These are phyloP conservation scores for Ploceus nigricollis DNA, from an alignment of 2,113 vertebrate genomes.

Conservation along the genomic window DNA sequence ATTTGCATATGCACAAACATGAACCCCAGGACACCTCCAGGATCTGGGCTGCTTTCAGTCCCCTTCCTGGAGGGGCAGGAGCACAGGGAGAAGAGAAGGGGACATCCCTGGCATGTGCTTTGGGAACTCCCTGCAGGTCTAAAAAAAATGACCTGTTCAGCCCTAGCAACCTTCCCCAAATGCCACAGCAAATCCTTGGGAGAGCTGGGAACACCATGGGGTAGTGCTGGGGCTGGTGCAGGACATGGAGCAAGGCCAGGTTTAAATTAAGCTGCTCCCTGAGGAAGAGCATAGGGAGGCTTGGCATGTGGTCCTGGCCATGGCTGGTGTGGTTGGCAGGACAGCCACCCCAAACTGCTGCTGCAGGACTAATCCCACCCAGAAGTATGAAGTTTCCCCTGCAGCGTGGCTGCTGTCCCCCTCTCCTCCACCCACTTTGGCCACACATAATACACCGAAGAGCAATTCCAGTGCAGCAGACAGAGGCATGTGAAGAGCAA, in stretches of 20 bases:
- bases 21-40: not conserved
- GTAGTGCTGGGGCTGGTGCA: not conserved
- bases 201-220: not conserved
- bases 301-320: accelerated
- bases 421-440: not conserved
- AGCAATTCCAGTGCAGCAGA: slow-evolving; percentile 10
- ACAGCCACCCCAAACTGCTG: accelerated
- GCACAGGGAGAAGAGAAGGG: not conserved
- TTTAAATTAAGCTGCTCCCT: not conserved
- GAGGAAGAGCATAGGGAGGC: not conserved
- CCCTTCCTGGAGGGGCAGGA: not conserved
- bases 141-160: not conserved
- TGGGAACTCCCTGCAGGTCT: not conserved
- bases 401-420: accelerated
- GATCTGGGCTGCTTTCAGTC: not conserved
- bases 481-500: not conserved
- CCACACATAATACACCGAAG: not conserved
- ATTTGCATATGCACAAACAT: slow-evolving; percentile 6
- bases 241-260: not conserved
- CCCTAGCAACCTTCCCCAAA: not conserved
- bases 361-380: not conserved
- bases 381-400: not conserved
- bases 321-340: not conserved
- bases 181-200: not conserved
- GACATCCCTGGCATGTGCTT: not conserved